Evolutionary conservation across 1,140 invertebrate genomes (phyloP).

Genomic region (Drosophila ogumai): DNA sequence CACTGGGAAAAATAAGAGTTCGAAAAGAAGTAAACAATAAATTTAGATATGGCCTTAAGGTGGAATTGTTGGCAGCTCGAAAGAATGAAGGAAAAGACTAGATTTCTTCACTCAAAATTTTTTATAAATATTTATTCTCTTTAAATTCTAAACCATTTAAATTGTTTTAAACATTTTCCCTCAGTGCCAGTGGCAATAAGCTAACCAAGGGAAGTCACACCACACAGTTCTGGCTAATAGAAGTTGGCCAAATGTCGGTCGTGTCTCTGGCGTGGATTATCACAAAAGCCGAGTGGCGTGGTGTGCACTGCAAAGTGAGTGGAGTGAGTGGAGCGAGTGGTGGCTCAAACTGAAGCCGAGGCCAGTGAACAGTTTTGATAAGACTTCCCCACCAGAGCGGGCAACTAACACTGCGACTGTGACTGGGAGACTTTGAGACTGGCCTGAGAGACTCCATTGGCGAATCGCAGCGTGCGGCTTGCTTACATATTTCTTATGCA

Average conservation of each 20-base stretch:
- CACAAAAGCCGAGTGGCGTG: conserved; percentile 40
- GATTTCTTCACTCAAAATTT: too few species aligned
- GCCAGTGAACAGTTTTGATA: conserved; percentile 44
- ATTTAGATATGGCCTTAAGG: too few species aligned
- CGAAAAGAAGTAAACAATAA: too few species aligned
- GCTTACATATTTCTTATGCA: conserved; percentile 79
- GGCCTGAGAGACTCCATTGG: conserved; percentile 15
- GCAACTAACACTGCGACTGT: not conserved
- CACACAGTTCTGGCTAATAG: conserved; percentile 48
- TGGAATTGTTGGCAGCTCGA: too few species aligned
- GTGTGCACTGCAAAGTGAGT: conserved; percentile 1
- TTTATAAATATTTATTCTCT: not conserved
- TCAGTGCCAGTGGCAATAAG: conserved; percentile 1
- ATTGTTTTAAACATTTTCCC: not conserved
- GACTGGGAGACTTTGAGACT: conserved; percentile 11
- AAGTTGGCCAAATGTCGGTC: conserved; percentile 76
- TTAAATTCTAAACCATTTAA: not conserved
- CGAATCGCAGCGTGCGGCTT: conserved; percentile 59
- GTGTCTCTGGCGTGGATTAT: conserved; percentile 70
- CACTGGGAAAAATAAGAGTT: not conserved
- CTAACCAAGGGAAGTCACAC: conserved; percentile 20
- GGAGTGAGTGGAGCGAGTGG: conserved; percentile 34
- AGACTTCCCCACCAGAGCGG: conserved; percentile 33
- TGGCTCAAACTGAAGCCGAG: conserved; percentile 34
- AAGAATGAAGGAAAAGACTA: too few species aligned